phyloP scores from a whole-genome alignment of 2,113 vertebrate genomes.

The Scatophagus argus region DNA sequence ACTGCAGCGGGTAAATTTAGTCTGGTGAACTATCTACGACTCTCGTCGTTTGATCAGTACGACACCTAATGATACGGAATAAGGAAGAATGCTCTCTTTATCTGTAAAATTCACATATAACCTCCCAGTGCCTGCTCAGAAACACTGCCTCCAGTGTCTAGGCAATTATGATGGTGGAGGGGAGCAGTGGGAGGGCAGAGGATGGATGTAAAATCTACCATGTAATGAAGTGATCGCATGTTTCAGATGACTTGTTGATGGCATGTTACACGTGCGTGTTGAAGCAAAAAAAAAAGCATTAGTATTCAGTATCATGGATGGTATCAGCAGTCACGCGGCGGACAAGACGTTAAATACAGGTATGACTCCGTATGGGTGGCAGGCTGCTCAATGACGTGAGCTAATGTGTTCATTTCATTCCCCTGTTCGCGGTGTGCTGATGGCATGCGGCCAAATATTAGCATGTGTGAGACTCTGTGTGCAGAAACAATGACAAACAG shows the following conservation, averaged over 20 bases:
- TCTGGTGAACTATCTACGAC: slow-evolving; percentile 63
- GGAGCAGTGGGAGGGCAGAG: slow-evolving; percentile 16
- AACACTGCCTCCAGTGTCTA: slow-evolving; percentile 22
- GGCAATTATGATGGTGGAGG: slow-evolving; percentile 26
- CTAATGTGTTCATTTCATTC: slow-evolving; percentile 68
- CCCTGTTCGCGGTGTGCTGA: slow-evolving; percentile 30
- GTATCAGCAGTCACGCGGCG: slow-evolving; percentile 19
- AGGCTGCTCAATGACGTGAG: slow-evolving; percentile 58
- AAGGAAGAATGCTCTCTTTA: slow-evolving; percentile 41
- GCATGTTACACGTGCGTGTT: slow-evolving; percentile 14
- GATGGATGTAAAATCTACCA: slow-evolving; percentile 26
- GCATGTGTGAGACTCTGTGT: background rate
- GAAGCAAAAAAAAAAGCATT: slow-evolving; percentile 33
- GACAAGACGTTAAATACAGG: slow-evolving; percentile 37
- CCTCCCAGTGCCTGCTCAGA: slow-evolving; percentile 3
- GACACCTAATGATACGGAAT: slow-evolving; percentile 46
- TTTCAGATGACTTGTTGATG: slow-evolving; percentile 58
- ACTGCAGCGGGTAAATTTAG: slow-evolving; percentile 54
- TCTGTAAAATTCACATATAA: slow-evolving; percentile 22
- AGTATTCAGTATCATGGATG: slow-evolving; percentile 20
- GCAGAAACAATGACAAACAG: slow-evolving; percentile 37
- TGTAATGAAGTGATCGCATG: slow-evolving; percentile 52
- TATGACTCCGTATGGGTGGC: slow-evolving; percentile 33
- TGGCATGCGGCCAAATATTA: slow-evolving; percentile 53
- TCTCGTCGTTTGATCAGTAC: slow-evolving; percentile 48